Percentiles rank a stretch among this genome's conserved stretches.
Evolutionary conservation across 2,888 invertebrate genomes (phyloP).

Genomic region (Entomobrya multifasciata): DNA sequence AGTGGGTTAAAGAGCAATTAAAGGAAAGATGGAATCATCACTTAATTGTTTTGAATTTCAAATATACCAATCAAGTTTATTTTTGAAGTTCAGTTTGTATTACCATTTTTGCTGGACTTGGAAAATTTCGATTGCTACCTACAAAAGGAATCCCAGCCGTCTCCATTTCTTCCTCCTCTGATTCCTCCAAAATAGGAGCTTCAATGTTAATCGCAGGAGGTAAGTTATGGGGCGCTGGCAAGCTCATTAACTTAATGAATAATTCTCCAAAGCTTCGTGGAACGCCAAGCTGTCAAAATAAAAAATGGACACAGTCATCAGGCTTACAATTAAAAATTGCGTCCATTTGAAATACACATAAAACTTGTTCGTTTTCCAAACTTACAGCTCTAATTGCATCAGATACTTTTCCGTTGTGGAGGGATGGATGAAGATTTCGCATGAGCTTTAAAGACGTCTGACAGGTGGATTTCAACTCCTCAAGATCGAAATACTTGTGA

Average conservation of each 20-base stretch:
- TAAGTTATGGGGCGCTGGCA: not conserved
- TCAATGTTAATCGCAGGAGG: conserved; percentile 1
- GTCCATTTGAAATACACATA: too few relatives aligned
- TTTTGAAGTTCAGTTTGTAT: not conserved
- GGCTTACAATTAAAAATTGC: not conserved
- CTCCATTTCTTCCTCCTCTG: conserved; percentile 25
- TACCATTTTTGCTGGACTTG: conserved; percentile 59
- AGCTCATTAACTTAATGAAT: not conserved
- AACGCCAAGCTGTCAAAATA: not conserved
- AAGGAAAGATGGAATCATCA: not conserved
- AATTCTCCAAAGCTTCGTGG: conserved; percentile 21
- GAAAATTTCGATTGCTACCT: not conserved
- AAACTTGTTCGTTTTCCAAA: not conserved
- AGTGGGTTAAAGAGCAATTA: not conserved
- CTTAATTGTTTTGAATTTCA: not conserved
- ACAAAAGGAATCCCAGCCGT: not conserved
- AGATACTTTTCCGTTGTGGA: conserved; percentile 1
- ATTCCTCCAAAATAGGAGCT: conserved; percentile 47
- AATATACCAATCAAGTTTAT: not conserved
- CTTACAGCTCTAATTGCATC: conserved; percentile 22
- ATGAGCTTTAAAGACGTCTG: not conserved
- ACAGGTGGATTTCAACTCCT: not conserved
- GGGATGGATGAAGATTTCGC: conserved; percentile 8
- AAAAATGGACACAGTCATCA: not conserved
- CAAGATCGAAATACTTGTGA: not conserved